Evolutionary conservation across 2,113 vertebrate species (phyloP), one percentile per base, ranked within the genome.

Genomic region (Naja naja): DNA sequence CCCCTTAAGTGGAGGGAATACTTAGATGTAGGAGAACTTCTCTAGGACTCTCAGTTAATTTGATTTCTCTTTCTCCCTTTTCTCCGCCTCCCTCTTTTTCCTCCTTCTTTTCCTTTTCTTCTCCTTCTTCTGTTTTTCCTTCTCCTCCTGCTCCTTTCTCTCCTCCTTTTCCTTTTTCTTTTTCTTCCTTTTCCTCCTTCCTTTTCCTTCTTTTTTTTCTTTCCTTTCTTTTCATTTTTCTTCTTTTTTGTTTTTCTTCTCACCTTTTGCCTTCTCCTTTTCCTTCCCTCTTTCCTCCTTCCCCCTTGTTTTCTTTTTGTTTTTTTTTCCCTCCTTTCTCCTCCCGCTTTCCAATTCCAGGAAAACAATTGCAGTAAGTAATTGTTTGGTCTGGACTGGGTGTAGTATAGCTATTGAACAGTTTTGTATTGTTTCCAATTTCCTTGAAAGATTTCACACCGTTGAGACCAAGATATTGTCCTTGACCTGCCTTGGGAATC

Each of bases 51-150:
- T n/a, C 64, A 1, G n/a, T 34, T 74, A 16, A 69, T 69, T 69
- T 69, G 1, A n/a, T n/a, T 1, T 30, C 30, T n/a, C n/a, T n/a
- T n/a, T n/a, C n/a, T n/a, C n/a, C n/a, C n/a, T 53, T 1, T 2
- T 10, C 22, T 23, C 25, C 9, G 0, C 58, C 3, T 4, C 5
- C 22, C 25, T 14, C 3, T 0, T 23, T 2, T 11, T 12, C 1
- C 11, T n/a, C 27, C 3, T 3, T 2, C 3, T 3, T 3, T 3
- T 0, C 2, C 56, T 8, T 1, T 8, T 3, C 23, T 2, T 12
- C 56, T 25, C 56, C 55, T n/a, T n/a, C 5, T 20, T 11, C 52
- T 14, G 2, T 7, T 14, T 3, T 18, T 2, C 11, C 52, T 11
- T 53, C 52, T 18, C 53, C 16, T 54, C 16, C 4, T n/a, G n/a